Evolutionary conservation across 2,888 invertebrate species (phyloP).

Genomic region (Choristoneura rosaceana): DNA sequence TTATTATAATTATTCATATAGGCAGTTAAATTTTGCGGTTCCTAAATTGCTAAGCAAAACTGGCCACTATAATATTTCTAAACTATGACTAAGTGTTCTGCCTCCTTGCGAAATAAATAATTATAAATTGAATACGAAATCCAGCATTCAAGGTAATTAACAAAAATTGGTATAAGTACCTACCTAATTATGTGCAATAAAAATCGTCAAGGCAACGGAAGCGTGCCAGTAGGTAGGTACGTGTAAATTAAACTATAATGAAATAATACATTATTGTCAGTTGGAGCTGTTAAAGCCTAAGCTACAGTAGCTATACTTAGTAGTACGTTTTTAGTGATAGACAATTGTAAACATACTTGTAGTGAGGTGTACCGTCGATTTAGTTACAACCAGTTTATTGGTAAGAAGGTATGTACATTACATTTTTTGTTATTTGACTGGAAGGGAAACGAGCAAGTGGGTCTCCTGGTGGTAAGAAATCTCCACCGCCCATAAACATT

Average conservation of each 20-base stretch:
- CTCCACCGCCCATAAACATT: too few relatives aligned
- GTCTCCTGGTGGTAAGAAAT: too few relatives aligned
- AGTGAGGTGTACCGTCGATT: not conserved
- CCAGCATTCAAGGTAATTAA: slow-evolving; percentile 26
- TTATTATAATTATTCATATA: too few relatives aligned
- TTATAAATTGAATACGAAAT: slow-evolving; percentile 22
- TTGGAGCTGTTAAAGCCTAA: not conserved
- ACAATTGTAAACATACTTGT: not conserved
- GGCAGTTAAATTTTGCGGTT: too few relatives aligned
- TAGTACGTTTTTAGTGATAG: not conserved
- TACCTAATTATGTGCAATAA: slow-evolving; percentile 21
- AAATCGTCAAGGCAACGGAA: slow-evolving; percentile 24
- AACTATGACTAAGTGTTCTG: not conserved
- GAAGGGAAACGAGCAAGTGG: too few relatives aligned
- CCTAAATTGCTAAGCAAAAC: too few relatives aligned
- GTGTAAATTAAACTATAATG: not conserved
- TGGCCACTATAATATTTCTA: not conserved
- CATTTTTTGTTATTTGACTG: too few relatives aligned
- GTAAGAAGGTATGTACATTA: not conserved
- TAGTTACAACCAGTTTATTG: not conserved
- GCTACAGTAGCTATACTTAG: not conserved
- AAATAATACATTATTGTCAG: not conserved
- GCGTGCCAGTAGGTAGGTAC: not conserved
- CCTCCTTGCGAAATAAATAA: slow-evolving; percentile 16
- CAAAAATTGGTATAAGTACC: slow-evolving; percentile 15